A percentile compares a stretch with the other conserved stretches of the same genome.
phyloP scores from a whole-genome alignment of 2,113 vertebrate genomes.

The Galeopterus variegatus region DNA sequence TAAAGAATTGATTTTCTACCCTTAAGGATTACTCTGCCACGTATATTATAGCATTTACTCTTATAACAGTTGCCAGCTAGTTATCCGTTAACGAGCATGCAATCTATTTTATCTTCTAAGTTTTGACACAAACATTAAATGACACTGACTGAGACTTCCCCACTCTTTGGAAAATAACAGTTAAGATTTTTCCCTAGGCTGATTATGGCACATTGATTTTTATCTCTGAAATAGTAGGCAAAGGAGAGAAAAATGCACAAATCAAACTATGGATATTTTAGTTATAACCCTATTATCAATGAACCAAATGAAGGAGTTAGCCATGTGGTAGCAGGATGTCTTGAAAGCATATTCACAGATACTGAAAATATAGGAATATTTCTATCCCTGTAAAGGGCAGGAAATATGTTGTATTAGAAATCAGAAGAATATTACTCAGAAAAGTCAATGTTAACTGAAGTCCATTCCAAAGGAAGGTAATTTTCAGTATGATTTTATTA shows the following conservation, averaged over 20 bases:
- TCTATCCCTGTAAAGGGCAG: background rate
- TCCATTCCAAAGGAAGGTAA: slow-evolving; percentile 1
- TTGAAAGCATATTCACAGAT: background rate
- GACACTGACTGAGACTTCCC: background rate
- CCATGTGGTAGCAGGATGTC: background rate
- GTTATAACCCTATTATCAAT: background rate
- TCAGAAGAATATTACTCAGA: slow-evolving; percentile 3
- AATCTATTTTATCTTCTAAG: background rate
- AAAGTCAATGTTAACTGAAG: slow-evolving; percentile 50
- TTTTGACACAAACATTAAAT: slow-evolving; percentile 17
- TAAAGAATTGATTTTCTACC: background rate
- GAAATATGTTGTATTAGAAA: background rate
- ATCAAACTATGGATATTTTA: background rate
- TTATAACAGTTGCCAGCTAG: background rate
- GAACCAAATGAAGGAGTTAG: background rate
- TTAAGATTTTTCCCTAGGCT: slow-evolving; percentile 7
- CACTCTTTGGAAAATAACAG: background rate
- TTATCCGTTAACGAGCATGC: background rate
- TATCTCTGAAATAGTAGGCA: background rate
- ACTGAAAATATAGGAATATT: background rate
- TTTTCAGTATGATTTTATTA: background rate
- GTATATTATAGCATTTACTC: background rate
- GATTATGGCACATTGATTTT: background rate
- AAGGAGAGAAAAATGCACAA: background rate
- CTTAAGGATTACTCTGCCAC: background rate